Evolutionary conservation across 2,888 invertebrate species (phyloP), one percentile per base, ranked within the genome.

Genomic region (Brachynemurus nebulosus): DNA sequence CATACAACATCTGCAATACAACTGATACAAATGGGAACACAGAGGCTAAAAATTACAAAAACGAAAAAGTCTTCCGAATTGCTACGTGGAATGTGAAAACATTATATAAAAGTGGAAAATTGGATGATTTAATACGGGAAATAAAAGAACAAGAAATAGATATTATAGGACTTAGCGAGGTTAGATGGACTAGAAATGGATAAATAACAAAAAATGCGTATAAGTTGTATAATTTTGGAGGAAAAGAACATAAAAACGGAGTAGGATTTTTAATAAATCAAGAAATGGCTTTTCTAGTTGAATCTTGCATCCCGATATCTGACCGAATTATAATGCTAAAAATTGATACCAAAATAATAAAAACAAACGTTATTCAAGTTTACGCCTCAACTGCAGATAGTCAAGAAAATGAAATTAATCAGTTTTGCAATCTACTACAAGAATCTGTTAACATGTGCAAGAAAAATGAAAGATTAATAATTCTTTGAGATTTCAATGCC

Each of bases 381-480:
- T 42, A 42, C 19, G 42, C 42, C 4, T 35, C 42, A 4, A 42
- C 42, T 35, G 20, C 27, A 35, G 34, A 33, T 4, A 8, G 20
- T 21, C n/a, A n/a, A 8, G 35, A 34, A 2, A 20, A 42, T 9
- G 42, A 42, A 35, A 34, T 33, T 19, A 27, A 42, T 3, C 11
- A 2, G 9, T 42, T 42, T 30, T 42, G 35, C 14, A 17, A 35
- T 8, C 33, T 35, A 35, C 21, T 42, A 34, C 27, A 42, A 18
- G 14, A 20, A 18, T 19, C 21, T 21, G 5, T 34, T 21, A 35
- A 19, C 8, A 12, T 14, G 16, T 5, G 5, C 34, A 11, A 11
- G 5, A 34, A 12, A 12, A 7, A 19, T 6, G 42, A 42, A 34
- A 18, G 25, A 34, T n/a, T 42, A n/a, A 16, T 42, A 14, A 23